A percentile compares a stretch with the other conserved stretches of the same genome.
Conservation (phyloP, 2,113 vertebrate genomes). For the Manacus vitellinus region DNA sequence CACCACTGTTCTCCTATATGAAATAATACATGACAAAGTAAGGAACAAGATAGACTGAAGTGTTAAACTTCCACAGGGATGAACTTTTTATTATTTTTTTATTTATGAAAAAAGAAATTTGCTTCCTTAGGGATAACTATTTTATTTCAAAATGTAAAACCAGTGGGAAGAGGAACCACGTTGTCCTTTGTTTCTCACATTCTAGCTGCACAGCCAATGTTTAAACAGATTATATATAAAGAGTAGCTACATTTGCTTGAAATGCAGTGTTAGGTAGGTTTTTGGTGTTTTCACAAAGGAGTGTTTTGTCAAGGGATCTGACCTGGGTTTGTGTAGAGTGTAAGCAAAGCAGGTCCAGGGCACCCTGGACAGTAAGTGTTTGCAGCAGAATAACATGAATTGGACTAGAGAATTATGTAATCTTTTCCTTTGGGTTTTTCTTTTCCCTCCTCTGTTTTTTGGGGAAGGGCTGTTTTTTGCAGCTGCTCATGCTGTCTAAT, state of each 20-base stretch:
- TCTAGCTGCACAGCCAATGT: not conserved
- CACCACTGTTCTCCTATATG: accelerated
- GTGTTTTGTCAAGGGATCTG: not conserved
- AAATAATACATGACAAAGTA: not conserved
- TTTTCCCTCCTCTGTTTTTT: not conserved
- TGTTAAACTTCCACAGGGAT: not conserved
- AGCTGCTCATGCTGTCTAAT: not conserved
- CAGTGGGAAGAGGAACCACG: accelerated
- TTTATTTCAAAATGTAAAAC: not conserved
- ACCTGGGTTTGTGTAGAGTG: not conserved
- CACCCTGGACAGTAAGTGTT: not conserved
- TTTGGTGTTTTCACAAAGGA: not conserved
- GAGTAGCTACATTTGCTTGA: not conserved
- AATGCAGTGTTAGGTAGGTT: not conserved
- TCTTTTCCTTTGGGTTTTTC: not conserved
- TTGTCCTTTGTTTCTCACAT: not conserved
- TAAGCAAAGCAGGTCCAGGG: not conserved
- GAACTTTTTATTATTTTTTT: not conserved
- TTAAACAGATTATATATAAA: not conserved
- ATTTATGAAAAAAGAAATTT: not conserved
- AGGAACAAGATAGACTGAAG: not conserved
- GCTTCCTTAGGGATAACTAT: not conserved
- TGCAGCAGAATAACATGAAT: not conserved
- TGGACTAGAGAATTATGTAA: not conserved
- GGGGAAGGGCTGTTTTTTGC: not conserved